Base-by-base conservation (phyloP, 30 jellyfish, hydroid and myxozoan species). In the Rhopilema esculentum region DNA sequence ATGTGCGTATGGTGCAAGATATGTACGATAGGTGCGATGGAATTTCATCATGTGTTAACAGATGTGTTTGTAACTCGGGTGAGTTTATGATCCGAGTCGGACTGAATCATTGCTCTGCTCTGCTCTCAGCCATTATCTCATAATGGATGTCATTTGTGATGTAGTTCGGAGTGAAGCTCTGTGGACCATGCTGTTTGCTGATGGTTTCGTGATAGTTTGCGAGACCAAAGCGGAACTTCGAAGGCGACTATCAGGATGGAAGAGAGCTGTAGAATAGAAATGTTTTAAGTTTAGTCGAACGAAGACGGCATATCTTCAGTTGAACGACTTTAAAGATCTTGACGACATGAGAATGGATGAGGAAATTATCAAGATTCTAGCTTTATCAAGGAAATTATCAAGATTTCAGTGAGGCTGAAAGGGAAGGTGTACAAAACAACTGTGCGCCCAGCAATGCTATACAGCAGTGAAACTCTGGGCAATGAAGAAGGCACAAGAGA, bases 21-120 rank as follows among this genome's bases (percentile, higher is more conserved):
- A 79, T 63, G 66, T 79, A 52, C 89, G 64, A n/a, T n/a, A n/a
- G n/a, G n/a, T n/a, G n/a, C n/a, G n/a, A 79, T 51, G 79, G 49
- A 22, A 17, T 26, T 27, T 51, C 21, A 64, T 24, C 82, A 31
- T 19, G 19, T 19, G 65, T 71, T 23, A 29, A 21, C 19, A 4
- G 65, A 2, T 22, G 27, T 18, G 65, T 24, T 18, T 62, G 82
- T 24, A 61, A n/a, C 25, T 24, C 65, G 9, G 82, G 29, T 4
- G 17, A 22, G 8, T 71, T 71, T 61, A 20, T 22, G 21, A 33
- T 71, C 4, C 19, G 21, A 31, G 63, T 71, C 17, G 82, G 51
- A 19, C 21, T 28, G 9, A 15, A 28, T 29, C 63, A 71, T 6
- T 62, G 65, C 2, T 71, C 82, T n/a, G n/a, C n/a, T n/a, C n/a